Evolutionary conservation across 2,888 invertebrate species (phyloP).

Genomic region (Caenorhabditis sp.): DNA sequence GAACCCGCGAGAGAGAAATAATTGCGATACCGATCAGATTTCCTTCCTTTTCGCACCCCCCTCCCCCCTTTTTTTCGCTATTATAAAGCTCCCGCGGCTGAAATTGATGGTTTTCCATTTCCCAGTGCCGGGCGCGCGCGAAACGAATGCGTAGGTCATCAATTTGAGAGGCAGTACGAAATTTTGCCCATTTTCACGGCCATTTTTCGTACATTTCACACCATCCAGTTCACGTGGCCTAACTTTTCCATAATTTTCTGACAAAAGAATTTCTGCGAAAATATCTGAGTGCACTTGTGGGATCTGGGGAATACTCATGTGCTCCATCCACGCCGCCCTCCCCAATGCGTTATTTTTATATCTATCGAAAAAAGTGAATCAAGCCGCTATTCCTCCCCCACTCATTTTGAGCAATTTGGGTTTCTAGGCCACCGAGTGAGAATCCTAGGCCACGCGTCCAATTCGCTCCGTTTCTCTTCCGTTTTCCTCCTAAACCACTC

Average conservation of each 20-base stretch:
- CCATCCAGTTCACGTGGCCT: neutral
- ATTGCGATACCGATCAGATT: slow-evolving; percentile 35
- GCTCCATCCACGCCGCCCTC: no score
- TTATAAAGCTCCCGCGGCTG: no score
- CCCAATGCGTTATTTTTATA: no score
- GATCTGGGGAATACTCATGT: no score
- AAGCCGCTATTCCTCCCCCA: no score
- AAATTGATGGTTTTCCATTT: slow-evolving; percentile 20
- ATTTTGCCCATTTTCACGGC: neutral
- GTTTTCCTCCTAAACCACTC: neutral
- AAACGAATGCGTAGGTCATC: slow-evolving; percentile 1
- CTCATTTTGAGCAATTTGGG: neutral
- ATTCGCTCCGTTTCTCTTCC: neutral
- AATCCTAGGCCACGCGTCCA: no score
- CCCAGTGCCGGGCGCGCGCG: neutral
- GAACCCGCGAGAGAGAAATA: neutral
- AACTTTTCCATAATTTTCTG: neutral
- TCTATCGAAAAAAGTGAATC: no score
- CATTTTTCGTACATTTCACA: neutral
- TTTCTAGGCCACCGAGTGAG: neutral
- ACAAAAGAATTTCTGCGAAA: neutral
- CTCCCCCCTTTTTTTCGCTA: neutral
- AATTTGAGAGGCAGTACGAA: neutral
- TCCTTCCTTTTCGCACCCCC: slow-evolving; percentile 6
- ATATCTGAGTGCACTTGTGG: no score